Evolutionary conservation across 2,113 vertebrate species (phyloP).

Genomic region (Porphyrio hochstetteri): DNA sequence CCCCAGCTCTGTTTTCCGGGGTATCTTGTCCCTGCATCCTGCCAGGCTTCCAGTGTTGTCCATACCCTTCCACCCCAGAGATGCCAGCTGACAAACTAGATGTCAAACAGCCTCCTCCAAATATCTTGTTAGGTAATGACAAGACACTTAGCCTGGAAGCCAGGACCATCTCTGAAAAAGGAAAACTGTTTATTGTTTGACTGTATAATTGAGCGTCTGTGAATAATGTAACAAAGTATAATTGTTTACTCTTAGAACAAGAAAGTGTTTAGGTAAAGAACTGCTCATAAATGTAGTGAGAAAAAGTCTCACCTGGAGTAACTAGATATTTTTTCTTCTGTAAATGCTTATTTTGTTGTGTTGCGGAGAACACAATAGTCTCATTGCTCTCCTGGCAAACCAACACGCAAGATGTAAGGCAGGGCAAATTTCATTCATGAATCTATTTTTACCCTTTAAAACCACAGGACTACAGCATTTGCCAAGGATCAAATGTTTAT

Average conservation of each 20-base stretch:
- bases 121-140: background rate
- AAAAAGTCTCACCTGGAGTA: background rate
- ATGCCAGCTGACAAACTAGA: background rate
- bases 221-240: background rate
- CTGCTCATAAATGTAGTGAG: background rate
- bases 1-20: background rate
- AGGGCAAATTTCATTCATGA: background rate
- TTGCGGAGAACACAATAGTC: background rate
- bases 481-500: slow-evolving; percentile 6
- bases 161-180: background rate
- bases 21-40: background rate
- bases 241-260: background rate
- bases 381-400: background rate
- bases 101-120: background rate
- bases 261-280: background rate
- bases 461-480: background rate
- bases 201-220: background rate
- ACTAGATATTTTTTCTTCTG: background rate
- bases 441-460: background rate
- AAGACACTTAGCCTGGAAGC: background rate
- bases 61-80: background rate
- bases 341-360: background rate
- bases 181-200: background rate
- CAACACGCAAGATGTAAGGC: background rate
- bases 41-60: background rate